Conservation (phyloP, 2,113 vertebrate species). For the Barbus barbus region DNA sequence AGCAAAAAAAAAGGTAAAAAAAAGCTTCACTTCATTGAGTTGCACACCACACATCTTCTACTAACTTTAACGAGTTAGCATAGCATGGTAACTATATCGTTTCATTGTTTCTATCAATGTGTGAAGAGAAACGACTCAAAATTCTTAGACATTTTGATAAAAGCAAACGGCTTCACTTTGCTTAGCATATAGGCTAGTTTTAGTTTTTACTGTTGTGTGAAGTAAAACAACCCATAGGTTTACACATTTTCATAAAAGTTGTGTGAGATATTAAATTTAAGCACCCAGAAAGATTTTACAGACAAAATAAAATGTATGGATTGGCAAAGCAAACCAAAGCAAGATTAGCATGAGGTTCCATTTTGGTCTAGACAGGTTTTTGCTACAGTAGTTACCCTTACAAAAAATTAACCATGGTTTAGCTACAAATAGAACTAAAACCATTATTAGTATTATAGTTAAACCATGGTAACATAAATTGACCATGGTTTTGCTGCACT, state of each 20-base stretch:
- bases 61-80: not conserved
- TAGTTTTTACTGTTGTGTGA: not conserved
- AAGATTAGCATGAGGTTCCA: not conserved
- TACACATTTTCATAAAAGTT: not conserved
- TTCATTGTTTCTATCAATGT: no score
- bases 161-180: not conserved
- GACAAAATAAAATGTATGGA: not conserved
- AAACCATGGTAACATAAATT: no score
- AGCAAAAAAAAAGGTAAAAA: not conserved
- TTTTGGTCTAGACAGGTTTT: not conserved
- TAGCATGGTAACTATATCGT: not conserved
- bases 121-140: no score
- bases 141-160: no score
- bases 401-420: no score
- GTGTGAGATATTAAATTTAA: not conserved
- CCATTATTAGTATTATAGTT: no score
- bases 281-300: not conserved
- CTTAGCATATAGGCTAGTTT: not conserved
- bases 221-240: not conserved
- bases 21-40: not conserved
- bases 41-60: not conserved
- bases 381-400: not conserved
- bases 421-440: no score
- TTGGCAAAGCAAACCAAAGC: not conserved
- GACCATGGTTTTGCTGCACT: no score